These are phyloP conservation scores for Alexandromys fortis DNA, from an alignment of 2,113 vertebrate species.

Conservation along the genomic window DNA sequence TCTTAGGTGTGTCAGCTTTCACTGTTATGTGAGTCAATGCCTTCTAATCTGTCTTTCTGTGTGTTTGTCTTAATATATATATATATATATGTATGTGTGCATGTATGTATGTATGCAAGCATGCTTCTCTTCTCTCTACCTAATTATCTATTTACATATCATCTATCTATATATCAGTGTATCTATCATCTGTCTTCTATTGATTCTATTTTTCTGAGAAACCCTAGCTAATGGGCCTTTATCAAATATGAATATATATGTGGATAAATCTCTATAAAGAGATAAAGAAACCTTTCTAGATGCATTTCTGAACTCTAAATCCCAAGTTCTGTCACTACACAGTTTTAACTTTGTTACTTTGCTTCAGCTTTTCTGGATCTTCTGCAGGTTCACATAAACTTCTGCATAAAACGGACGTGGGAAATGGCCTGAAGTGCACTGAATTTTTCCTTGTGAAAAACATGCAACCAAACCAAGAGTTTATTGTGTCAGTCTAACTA, in stretches of 20 bases:
- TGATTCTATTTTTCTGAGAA: not conserved
- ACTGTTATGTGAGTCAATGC: not conserved
- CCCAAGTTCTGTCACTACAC: not conserved
- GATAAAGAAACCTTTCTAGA: not conserved
- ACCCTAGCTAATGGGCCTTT: not conserved
- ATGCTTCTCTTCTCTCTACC: not conserved
- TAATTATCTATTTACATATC: not conserved
- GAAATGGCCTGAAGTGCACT: not conserved
- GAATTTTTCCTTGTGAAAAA: not conserved
- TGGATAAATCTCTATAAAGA: not conserved
- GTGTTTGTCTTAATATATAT: not conserved
- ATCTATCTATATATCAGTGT: not conserved
- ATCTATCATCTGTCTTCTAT: not conserved
- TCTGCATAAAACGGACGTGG: not conserved
- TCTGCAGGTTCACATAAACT: constrained; percentile 74
- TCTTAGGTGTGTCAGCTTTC: not conserved
- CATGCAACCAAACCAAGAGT: not conserved
- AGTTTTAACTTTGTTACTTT: constrained; percentile 59
- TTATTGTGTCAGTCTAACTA: not conserved
- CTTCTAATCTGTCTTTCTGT: not conserved
- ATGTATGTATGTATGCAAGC: not conserved
- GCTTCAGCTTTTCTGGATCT: not conserved
- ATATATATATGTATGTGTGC: not conserved
- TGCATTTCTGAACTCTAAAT: not conserved
- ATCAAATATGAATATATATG: not conserved